Conservation (phyloP, 2,797 vertebrate genomes). For the Poecile montanus region DNA sequence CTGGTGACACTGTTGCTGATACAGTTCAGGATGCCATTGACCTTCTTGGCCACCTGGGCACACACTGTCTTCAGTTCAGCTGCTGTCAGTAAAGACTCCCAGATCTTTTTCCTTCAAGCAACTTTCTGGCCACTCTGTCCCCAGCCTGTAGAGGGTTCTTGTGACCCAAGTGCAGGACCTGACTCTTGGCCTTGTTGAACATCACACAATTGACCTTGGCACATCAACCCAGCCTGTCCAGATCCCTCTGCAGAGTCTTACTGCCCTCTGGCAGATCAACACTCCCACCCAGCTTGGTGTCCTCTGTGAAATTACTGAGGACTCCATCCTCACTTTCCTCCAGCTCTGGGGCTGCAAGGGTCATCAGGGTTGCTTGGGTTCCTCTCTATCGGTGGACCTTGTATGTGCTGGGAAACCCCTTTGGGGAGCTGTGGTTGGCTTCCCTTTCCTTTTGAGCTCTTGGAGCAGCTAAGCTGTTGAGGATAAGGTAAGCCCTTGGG, state of each 20-base stretch:
- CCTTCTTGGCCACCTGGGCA: background rate
- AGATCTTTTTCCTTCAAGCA: background rate
- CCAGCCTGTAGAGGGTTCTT: background rate
- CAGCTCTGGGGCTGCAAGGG: background rate
- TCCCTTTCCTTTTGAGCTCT: background rate
- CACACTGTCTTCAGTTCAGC: background rate
- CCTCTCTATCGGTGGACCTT: background rate
- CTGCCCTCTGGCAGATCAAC: background rate
- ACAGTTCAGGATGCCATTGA: background rate
- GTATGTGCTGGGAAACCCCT: background rate
- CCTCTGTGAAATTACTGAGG: background rate
- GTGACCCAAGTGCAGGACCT: background rate
- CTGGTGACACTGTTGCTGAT: background rate
- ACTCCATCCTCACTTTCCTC: background rate
- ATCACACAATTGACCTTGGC: accelerated
- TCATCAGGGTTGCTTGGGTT: background rate
- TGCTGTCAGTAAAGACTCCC: background rate
- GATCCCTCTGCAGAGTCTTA: background rate
- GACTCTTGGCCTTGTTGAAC: background rate
- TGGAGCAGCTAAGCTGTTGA: background rate
- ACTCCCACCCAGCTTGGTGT: background rate
- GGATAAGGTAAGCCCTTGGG: background rate
- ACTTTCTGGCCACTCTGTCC: background rate
- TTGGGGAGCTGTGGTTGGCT: background rate
- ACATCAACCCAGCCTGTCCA: background rate